These are phyloP conservation scores for Campylomormyrus numenius DNA, from an alignment of 2,113 vertebrate species.

Conservation along the genomic window DNA sequence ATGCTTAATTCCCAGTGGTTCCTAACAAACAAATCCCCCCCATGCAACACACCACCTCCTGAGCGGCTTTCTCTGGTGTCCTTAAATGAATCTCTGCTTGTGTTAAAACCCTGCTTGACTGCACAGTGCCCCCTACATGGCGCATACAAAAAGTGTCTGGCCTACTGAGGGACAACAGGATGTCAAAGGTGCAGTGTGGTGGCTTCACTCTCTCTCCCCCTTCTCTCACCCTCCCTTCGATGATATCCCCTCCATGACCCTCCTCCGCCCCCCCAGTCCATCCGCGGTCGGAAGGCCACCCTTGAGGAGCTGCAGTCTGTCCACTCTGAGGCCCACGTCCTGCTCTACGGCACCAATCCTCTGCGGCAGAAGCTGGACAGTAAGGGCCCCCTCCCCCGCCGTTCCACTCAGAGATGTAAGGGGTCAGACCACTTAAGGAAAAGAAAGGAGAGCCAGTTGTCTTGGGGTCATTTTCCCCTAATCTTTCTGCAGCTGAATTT, in stretches of 20 bases:
- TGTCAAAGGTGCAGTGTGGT: background rate
- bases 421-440: background rate
- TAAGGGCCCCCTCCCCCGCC: conserved; percentile 52
- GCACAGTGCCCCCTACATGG: background rate
- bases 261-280: conserved; percentile 60
- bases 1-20: conserved; percentile 20
- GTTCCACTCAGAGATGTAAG: background rate
- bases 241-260: background rate
- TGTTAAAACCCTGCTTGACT: background rate
- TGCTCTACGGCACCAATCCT: conserved; percentile 95
- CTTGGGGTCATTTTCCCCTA: background rate
- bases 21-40: conserved; percentile 32
- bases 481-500: background rate
- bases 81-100: background rate
- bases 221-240: background rate
- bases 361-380: conserved; percentile 93
- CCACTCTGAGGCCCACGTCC: conserved; percentile 83
- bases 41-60: background rate
- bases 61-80: background rate
- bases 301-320: conserved; percentile 90
- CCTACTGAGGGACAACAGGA: background rate
- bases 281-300: conserved; percentile 90
- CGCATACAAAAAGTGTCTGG: background rate
- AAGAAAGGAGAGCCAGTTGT: background rate
- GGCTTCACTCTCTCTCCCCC: background rate